These are phyloP conservation scores for Ranitomeya imitator DNA, from an alignment of 2,113 vertebrate species.

Conservation along the genomic window DNA sequence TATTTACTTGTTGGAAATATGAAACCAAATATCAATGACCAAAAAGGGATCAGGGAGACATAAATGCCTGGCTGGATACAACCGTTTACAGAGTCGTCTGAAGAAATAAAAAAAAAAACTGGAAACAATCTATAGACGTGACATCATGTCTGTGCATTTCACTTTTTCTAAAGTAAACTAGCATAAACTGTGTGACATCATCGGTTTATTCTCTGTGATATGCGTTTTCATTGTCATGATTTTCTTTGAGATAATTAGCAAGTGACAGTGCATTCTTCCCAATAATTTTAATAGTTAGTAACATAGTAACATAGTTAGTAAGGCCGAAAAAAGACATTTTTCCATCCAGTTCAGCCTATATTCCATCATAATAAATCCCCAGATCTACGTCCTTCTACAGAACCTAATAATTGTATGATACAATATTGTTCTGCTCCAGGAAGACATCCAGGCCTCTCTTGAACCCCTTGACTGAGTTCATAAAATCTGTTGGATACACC, in stretches of 20 bases:
- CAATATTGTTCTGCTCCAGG: too few relatives aligned
- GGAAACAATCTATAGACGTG: background rate
- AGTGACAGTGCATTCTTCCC: background rate
- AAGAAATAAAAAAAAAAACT: background rate
- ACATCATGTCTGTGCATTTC: background rate
- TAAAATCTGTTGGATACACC: too few relatives aligned
- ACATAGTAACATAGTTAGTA: too few relatives aligned
- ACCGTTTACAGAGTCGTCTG: background rate
- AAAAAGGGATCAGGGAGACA: slow-evolving; percentile 20
- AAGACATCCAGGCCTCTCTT: too few relatives aligned
- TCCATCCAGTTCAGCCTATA: too few relatives aligned
- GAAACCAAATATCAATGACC: background rate
- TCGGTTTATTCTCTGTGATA: background rate
- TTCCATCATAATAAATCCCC: too few relatives aligned
- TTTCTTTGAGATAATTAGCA: background rate
- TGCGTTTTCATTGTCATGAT: background rate
- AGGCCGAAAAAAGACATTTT: too few relatives aligned
- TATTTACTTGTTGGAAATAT: slow-evolving; percentile 21
- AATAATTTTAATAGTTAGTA: too few relatives aligned
- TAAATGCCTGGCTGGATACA: background rate
- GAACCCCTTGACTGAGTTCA: too few relatives aligned
- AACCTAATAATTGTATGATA: too few relatives aligned
- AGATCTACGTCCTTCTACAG: too few relatives aligned
- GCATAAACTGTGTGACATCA: background rate
- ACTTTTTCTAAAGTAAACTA: background rate